Percentiles rank a stretch among this genome's conserved stretches.
Conservation (phyloP, 30 jellyfish, hydroid and myxozoan genomes). For the Hydractinia symbiolongicarpus region DNA sequence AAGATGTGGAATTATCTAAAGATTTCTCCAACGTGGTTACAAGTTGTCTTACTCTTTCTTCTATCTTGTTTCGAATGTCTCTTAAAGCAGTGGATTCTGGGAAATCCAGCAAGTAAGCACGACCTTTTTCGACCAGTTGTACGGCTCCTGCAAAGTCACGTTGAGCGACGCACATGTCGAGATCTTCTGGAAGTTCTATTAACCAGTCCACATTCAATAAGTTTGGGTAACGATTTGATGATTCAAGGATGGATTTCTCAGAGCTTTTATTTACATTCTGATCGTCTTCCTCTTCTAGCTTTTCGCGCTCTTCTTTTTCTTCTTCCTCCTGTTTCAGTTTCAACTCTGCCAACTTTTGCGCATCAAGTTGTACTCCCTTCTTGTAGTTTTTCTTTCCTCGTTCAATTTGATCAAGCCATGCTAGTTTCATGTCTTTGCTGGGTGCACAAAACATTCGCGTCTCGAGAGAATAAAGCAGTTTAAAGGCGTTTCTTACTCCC, state of each 20-base stretch:
- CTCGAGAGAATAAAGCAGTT: slow-evolving; percentile 64
- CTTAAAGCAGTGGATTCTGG: slow-evolving; percentile 76
- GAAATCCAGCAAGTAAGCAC: slow-evolving; percentile 65
- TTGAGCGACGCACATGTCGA: slow-evolving; percentile 93
- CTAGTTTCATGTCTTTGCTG: slow-evolving; percentile 64
- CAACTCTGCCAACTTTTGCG: slow-evolving; percentile 4
- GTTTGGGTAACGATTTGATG: slow-evolving; percentile 45
- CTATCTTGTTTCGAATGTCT: slow-evolving; percentile 50
- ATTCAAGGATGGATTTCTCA: background rate
- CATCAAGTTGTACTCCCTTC: slow-evolving; percentile 48
- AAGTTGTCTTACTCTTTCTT: slow-evolving; percentile 59
- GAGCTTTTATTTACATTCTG: background rate
- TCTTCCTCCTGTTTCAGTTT: background rate
- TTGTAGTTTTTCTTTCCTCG: slow-evolving; percentile 78
- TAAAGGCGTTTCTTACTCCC: slow-evolving; percentile 86
- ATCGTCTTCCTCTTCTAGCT: slow-evolving; percentile 19
- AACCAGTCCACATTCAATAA: slow-evolving; percentile 86
- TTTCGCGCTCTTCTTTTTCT: slow-evolving; percentile 4
- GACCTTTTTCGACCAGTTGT: slow-evolving; percentile 71
- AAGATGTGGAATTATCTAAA: slow-evolving; percentile 76
- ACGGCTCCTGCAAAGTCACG: slow-evolving; percentile 91
- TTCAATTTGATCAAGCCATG: slow-evolving; percentile 86
- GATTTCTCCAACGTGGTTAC: slow-evolving; percentile 75
- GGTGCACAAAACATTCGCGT: slow-evolving; percentile 92
- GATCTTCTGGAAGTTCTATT: slow-evolving; percentile 92